These are phyloP conservation scores for Aricia agestis DNA, from an alignment of 1,140 invertebrate species.

Conservation along the genomic window DNA sequence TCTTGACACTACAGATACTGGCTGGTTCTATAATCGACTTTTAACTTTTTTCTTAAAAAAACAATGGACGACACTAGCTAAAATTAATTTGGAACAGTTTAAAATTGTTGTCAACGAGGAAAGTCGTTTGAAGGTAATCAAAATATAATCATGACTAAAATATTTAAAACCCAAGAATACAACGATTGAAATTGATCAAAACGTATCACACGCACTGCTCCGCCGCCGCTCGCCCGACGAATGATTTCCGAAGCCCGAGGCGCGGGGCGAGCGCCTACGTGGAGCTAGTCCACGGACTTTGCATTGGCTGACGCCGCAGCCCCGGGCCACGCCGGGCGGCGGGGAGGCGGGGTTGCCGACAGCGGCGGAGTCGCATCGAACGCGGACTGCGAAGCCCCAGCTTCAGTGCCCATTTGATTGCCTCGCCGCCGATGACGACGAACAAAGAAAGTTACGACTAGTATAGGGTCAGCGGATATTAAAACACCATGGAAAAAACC, in stretches of 20 bases:
- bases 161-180: not conserved
- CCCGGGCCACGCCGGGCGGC: slow-evolving; percentile 28
- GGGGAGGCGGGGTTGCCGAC: not conserved
- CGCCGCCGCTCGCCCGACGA: slow-evolving; percentile 29
- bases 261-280: not conserved
- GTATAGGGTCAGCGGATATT: slow-evolving; percentile 23
- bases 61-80: too few species aligned
- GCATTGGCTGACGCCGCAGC: slow-evolving; percentile 20
- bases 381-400: slow-evolving; percentile 17
- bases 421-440: slow-evolving; percentile 35
- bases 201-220: not conserved
- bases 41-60: too few species aligned
- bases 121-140: not conserved
- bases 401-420: slow-evolving; percentile 22
- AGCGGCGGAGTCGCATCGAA: slow-evolving; percentile 18
- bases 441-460: slow-evolving; percentile 36
- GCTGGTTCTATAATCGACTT: too few species aligned
- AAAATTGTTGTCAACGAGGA: not conserved
- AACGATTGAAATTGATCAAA: not conserved
- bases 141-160: too few species aligned
- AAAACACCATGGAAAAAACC: slow-evolving; percentile 29
- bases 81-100: not conserved
- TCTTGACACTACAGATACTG: too few species aligned
- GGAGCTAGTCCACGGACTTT: not conserved
- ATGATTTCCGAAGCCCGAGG: slow-evolving; percentile 30